Conservation (phyloP, 1,140 invertebrate species). For the Apis florea region DNA sequence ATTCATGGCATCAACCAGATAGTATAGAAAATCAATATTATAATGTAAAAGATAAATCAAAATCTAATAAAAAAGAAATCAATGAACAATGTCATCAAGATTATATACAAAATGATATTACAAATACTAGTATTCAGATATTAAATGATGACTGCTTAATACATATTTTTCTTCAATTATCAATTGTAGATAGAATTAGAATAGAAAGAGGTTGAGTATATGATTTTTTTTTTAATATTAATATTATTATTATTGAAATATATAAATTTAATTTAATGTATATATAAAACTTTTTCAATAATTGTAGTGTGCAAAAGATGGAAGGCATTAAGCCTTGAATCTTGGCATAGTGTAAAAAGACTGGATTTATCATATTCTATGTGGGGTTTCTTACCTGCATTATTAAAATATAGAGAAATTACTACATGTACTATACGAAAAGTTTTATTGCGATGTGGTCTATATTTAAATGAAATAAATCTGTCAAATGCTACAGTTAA, state of each 20-base stretch:
- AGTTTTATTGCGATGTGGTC: conserved; percentile 73
- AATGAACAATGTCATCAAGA: conserved; percentile 40
- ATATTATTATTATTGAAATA: neutral
- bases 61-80: conserved; percentile 6
- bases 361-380: conserved; percentile 61
- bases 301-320: conserved; percentile 75
- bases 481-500: conserved; percentile 43
- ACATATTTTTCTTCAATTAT: conserved; percentile 73
- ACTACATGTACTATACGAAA: conserved; percentile 68
- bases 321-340: conserved; percentile 68
- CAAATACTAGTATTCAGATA: conserved; percentile 64
- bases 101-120: conserved; percentile 53
- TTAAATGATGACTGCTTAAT: conserved; percentile 77
- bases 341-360: conserved; percentile 69
- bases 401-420: conserved; percentile 32
- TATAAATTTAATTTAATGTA: neutral
- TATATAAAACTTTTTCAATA: conserved; percentile 17
- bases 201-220: conserved; percentile 71
- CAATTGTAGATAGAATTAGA: conserved; percentile 71
- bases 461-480: conserved; percentile 70
- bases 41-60: conserved; percentile 42
- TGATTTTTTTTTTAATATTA: neutral
- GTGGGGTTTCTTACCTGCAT: conserved; percentile 59
- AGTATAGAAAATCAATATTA: conserved; percentile 70
- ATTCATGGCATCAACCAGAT: conserved; percentile 79